Conservation (phyloP, 2,113 vertebrate genomes). For the Poecilia latipinna region DNA sequence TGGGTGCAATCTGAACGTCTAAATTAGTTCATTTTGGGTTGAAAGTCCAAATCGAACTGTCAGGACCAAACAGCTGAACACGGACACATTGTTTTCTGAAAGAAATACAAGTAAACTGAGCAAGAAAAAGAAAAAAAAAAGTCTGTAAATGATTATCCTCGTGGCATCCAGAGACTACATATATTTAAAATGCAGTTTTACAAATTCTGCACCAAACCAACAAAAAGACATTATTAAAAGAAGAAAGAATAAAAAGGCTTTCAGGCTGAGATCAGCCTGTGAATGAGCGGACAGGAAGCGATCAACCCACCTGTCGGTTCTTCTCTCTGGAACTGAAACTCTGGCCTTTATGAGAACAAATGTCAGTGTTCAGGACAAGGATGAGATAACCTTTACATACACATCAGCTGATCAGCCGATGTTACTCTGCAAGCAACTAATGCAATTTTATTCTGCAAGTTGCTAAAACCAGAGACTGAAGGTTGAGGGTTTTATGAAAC, state of each 20-base stretch:
- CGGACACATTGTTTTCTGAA: too few relatives aligned
- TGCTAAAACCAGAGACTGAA: conserved; percentile 13
- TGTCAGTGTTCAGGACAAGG: conserved; percentile 77
- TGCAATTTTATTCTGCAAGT: conserved; percentile 35
- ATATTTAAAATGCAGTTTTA: too few relatives aligned
- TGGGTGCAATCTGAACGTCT: too few relatives aligned
- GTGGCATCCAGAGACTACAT: too few relatives aligned
- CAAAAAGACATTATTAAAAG: neutral
- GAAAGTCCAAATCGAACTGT: too few relatives aligned
- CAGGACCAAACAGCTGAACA: too few relatives aligned
- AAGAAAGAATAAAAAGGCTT: conserved; percentile 32
- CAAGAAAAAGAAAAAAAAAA: too few relatives aligned
- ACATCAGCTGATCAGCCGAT: conserved; percentile 47
- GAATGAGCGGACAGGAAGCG: conserved; percentile 53
- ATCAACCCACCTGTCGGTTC: conserved; percentile 71
- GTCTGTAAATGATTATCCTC: too few relatives aligned
- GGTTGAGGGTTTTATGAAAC: conserved; percentile 6
- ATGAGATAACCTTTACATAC: conserved; percentile 79
- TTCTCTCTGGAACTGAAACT: conserved; percentile 71
- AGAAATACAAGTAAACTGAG: too few relatives aligned
- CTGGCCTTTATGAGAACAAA: conserved; percentile 82
- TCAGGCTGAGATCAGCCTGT: conserved; percentile 21
- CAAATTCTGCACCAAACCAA: neutral
- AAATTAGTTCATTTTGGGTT: too few relatives aligned
- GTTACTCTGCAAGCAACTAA: conserved; percentile 36